Percentiles rank a stretch among this genome's conserved stretches.
phyloP scores from a whole-genome alignment of 1,140 invertebrate genomes.

The Physella acuta region DNA sequence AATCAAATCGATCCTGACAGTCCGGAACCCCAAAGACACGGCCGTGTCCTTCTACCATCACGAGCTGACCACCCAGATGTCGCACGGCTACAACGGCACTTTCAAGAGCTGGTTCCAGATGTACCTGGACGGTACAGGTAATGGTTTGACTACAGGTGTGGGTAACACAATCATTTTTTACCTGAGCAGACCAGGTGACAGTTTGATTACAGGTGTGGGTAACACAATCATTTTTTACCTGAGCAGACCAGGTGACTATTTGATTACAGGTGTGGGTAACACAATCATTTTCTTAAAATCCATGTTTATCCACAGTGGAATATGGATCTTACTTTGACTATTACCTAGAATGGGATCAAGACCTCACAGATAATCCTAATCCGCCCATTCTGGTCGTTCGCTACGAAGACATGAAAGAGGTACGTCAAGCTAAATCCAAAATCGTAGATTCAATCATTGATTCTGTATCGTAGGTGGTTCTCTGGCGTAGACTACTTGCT shows the following conservation, averaged over 20 bases:
- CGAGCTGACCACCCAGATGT: not conserved
- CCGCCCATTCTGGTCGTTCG: not conserved
- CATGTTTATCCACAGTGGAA: not conserved
- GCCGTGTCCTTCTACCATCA: not conserved
- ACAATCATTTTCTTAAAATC: not conserved
- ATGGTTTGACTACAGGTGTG: not conserved
- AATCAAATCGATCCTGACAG: not conserved
- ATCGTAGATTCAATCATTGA: too few relatives aligned
- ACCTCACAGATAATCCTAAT: not conserved
- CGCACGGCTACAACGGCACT: not conserved
- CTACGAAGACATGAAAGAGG: slow-evolving; percentile 4
- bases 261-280: not conserved
- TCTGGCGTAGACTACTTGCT: too few relatives aligned
- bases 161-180: not conserved
- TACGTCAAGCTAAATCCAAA: too few relatives aligned
- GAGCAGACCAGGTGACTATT: not conserved
- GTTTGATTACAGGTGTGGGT: not conserved
- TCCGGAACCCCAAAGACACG: too few relatives aligned
- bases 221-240: not conserved
- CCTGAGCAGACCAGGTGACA: not conserved
- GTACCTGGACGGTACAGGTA: not conserved
- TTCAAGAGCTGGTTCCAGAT: not conserved
- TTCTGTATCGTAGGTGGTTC: too few relatives aligned
- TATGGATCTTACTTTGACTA: slow-evolving; percentile 1
- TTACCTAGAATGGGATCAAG: not conserved